A percentile compares a stretch with the other conserved stretches of the same genome.
Evolutionary conservation across 2,113 vertebrate species (phyloP).

Genomic region (Dasyornis broadbenti): DNA sequence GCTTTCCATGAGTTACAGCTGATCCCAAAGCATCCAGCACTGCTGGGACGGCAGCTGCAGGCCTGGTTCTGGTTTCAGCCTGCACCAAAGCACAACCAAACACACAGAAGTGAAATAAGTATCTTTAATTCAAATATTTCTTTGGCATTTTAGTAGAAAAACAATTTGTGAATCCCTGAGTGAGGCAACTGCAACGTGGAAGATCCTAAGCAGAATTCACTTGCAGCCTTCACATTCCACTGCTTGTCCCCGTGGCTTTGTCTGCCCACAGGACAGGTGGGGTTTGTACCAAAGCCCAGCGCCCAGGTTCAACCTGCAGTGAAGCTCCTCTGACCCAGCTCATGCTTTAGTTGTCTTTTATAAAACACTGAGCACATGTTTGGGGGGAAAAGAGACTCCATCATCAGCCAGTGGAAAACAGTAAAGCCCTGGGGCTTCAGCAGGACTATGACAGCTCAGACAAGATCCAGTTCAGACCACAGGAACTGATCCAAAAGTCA

Average conservation of each 20-base stretch:
- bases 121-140: background rate
- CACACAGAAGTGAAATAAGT: background rate
- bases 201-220: background rate
- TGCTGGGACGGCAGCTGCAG: background rate
- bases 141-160: background rate
- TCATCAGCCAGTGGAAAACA: background rate
- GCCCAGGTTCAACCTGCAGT: background rate
- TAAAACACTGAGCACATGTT: background rate
- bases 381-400: background rate
- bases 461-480: background rate
- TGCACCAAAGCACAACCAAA: background rate
- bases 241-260: background rate
- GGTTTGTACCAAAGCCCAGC: background rate
- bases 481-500: background rate
- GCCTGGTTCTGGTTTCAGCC: background rate
- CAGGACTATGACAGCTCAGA: background rate
- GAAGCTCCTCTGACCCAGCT: background rate
- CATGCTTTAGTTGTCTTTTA: background rate
- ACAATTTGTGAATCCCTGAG: background rate
- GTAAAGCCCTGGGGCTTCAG: background rate
- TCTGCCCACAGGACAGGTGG: background rate
- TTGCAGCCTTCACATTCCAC: accelerated
- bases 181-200: accelerated
- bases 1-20: background rate
- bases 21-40: background rate